A percentile compares a stretch with the other conserved stretches of the same genome.
Conservation (phyloP, 2,113 vertebrate genomes). For the Hippocampus zosterae region DNA sequence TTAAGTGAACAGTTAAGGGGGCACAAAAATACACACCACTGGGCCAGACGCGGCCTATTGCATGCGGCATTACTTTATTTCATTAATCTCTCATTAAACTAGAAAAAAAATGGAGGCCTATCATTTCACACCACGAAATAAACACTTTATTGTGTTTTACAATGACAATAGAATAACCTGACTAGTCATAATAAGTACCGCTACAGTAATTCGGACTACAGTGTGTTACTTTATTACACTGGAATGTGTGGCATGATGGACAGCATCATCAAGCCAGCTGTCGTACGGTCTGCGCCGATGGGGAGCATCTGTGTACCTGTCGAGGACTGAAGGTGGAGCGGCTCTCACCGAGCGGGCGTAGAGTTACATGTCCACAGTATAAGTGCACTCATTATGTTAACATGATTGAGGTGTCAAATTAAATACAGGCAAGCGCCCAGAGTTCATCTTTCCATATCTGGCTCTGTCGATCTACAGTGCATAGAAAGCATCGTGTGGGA, state of each 20-base stretch:
- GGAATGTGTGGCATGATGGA: slow-evolving; percentile 37
- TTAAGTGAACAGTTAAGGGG: not conserved
- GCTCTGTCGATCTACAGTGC: slow-evolving; percentile 22
- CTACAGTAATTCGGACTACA: not conserved
- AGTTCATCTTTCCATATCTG: slow-evolving; percentile 37
- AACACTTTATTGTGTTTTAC: not conserved
- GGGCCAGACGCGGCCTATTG: not conserved
- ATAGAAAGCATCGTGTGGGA: not conserved
- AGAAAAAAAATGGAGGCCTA: not conserved
- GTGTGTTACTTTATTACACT: slow-evolving; percentile 9
- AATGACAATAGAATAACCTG: slow-evolving; percentile 9
- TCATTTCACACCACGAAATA: not conserved
- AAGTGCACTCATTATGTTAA: slow-evolving; percentile 62
- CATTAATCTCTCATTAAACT: not conserved
- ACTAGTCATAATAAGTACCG: slow-evolving; percentile 4
- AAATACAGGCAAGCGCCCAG: slow-evolving; percentile 35
- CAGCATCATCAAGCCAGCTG: slow-evolving; percentile 48
- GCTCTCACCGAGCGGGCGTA: slow-evolving; percentile 35
- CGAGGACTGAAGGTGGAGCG: slow-evolving; percentile 50
- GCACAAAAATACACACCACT: not conserved
- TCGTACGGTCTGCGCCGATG: slow-evolving; percentile 48
- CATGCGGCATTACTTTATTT: not conserved
- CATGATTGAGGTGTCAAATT: slow-evolving; percentile 55
- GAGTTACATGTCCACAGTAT: slow-evolving; percentile 53
- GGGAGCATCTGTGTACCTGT: slow-evolving; percentile 61